These are phyloP conservation scores for Selenia dentaria DNA, from an alignment of 2,888 invertebrate species.

Conservation along the genomic window DNA sequence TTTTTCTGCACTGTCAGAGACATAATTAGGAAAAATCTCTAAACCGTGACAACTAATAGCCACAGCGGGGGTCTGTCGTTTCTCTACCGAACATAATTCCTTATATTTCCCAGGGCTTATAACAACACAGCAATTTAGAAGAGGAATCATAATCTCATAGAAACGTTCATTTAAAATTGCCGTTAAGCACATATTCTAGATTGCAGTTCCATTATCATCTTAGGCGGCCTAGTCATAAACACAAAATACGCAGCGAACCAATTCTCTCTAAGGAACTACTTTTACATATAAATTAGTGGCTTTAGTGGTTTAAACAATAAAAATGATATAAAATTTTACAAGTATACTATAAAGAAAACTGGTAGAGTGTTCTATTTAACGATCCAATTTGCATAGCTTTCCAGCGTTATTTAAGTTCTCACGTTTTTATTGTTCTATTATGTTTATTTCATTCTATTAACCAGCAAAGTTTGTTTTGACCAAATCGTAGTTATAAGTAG, in stretches of 20 bases:
- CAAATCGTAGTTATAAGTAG: neutral
- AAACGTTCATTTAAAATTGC: constrained; percentile 8
- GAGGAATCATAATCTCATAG: constrained; percentile 14
- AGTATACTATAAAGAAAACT: constrained; percentile 44
- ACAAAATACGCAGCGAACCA: constrained; percentile 12
- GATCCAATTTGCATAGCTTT: constrained; percentile 50
- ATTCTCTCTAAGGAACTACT: constrained; percentile 23
- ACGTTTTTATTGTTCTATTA: constrained; percentile 46
- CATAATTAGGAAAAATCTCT: constrained; percentile 17
- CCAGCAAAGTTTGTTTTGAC: constrained; percentile 26
- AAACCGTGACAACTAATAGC: constrained; percentile 24
- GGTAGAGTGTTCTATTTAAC: constrained; percentile 47
- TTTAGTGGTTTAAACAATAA: constrained; percentile 28
- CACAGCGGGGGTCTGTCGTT: constrained; percentile 19
- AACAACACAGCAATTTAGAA: constrained; percentile 11
- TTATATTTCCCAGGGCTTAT: constrained; percentile 30
- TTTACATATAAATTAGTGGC: constrained; percentile 21
- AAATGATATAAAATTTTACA: constrained; percentile 39
- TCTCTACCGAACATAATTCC: constrained; percentile 28
- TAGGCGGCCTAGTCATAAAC: constrained; percentile 5
- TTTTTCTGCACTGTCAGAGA: constrained; percentile 2
- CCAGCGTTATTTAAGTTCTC: constrained; percentile 41
- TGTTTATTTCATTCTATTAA: constrained; percentile 30
- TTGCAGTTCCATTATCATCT: constrained; percentile 15
- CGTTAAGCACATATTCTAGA: constrained; percentile 9